Evolutionary conservation across 2,797 vertebrate species (phyloP), one percentile per base, ranked within the genome.

Genomic region (Tarsius wallacei): DNA sequence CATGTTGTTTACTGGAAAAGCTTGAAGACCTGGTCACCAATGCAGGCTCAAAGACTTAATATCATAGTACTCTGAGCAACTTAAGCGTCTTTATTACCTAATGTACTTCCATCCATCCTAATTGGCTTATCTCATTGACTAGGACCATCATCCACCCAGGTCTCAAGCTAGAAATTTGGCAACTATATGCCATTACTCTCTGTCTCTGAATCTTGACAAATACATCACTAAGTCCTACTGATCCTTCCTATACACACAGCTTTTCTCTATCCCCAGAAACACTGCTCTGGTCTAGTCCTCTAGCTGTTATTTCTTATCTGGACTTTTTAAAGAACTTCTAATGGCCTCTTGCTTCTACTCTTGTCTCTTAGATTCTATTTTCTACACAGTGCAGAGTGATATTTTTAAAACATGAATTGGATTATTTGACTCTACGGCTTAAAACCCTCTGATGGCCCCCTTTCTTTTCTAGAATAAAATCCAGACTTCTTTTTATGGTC

Each of bases 381-480:
- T 68, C 71, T n/a, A 64, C 26, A 12, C 6, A 74, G n/a, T 13
- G 4, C 2, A 11, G 61, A n/a, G 17, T 68, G 17, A 68, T 68
- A 61, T 24, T 81, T 61, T 80, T 13, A 82, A 80, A 78, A 47
- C 26, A 28, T 26, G 71, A 93, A 70, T 70, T 36, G 66, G n/a
- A 36, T 7, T 63, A 53, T 78, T 61, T 57, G 17, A 66, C 55
- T 87, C 36, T 14, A 36, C 22, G 51, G 57, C 68, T 42, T 73
- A 87, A 89, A 92, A 80, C 17, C 16, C 3, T 53, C 51, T 59
- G 57, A 31, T 15, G 24, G 57, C 22, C 53, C 36, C 42, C 9
- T 81, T 31, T 83, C 57, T 87, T 91, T 59, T 31, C 51, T 51
- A 78, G 53, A 95, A 91, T 36, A 89, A 88, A 94, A 86, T 78